These are phyloP conservation scores for Drosophila greeni DNA, from an alignment of 2,888 invertebrate species.

Conservation along the genomic window DNA sequence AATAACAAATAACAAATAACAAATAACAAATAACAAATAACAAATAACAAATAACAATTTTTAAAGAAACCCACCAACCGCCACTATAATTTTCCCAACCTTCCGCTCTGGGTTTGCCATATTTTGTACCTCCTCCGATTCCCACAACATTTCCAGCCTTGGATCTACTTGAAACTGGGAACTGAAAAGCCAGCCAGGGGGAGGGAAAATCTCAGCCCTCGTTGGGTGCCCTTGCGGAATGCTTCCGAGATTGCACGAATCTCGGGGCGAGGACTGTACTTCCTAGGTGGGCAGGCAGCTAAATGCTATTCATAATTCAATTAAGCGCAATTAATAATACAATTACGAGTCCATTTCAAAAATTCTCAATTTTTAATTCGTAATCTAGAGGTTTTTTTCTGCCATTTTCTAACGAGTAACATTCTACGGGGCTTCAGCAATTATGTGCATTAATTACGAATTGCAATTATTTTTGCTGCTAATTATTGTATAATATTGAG, in stretches of 20 bases:
- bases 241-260: slow-evolving; percentile 41
- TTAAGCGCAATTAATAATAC: slow-evolving; percentile 73
- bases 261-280: slow-evolving; percentile 28
- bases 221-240: slow-evolving; percentile 26
- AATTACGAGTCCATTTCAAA: slow-evolving; percentile 70
- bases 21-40: too few relatives aligned
- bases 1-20: too few relatives aligned
- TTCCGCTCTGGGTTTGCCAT: slow-evolving; percentile 18
- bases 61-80: background rate
- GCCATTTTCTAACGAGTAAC: slow-evolving; percentile 19
- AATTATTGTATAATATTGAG: slow-evolving; percentile 65
- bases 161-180: slow-evolving; percentile 8
- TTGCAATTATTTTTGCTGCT: slow-evolving; percentile 67
- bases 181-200: background rate
- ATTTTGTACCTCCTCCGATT: slow-evolving; percentile 17
- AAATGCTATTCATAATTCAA: slow-evolving; percentile 71
- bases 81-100: slow-evolving; percentile 16
- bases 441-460: slow-evolving; percentile 71
- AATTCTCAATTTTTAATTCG: slow-evolving; percentile 53
- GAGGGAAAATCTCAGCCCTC: slow-evolving; percentile 36
- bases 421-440: slow-evolving; percentile 49
- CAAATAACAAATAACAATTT: too few relatives aligned
- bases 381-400: slow-evolving; percentile 10
- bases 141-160: slow-evolving; percentile 37
- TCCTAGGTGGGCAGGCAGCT: slow-evolving; percentile 52